Evolutionary conservation across 1,140 invertebrate genomes (phyloP).

Genomic region (Harpegnathos saltator): DNA sequence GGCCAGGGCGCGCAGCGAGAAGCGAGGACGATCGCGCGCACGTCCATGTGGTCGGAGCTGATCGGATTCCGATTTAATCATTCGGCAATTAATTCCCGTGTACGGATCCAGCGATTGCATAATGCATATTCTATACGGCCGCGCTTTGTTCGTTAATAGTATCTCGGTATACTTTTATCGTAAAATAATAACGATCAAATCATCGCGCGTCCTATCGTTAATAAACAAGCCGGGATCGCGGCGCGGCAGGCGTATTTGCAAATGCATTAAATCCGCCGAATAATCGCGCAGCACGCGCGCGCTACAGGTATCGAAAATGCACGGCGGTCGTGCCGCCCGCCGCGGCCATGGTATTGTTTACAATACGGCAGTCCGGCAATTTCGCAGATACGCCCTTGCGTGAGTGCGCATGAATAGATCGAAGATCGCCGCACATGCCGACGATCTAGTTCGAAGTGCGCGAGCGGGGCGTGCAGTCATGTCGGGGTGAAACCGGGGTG

Average conservation of each 20-base stretch:
- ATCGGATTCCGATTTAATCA: conserved; percentile 22
- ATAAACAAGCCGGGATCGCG: conserved; percentile 56
- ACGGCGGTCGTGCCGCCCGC: not conserved
- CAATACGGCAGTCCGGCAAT: conserved; percentile 25
- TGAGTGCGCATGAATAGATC: not conserved
- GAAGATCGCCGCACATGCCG: not conserved
- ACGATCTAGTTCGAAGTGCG: not conserved
- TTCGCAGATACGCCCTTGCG: not conserved
- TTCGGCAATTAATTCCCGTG: conserved; percentile 41
- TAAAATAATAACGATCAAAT: conserved; percentile 68
- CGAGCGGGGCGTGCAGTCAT: too few relatives aligned
- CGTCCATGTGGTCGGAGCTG: not conserved
- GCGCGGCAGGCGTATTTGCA: conserved; percentile 40
- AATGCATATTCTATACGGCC: conserved; percentile 39
- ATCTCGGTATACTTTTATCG: conserved; percentile 65
- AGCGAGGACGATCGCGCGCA: not conserved
- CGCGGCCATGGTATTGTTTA: conserved; percentile 31
- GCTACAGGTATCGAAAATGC: conserved; percentile 20
- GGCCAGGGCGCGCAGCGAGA: conserved; percentile 29
- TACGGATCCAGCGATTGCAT: conserved; percentile 15
- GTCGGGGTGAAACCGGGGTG: too few relatives aligned
- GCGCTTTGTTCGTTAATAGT: conserved; percentile 48
- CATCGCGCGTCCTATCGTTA: conserved; percentile 49
- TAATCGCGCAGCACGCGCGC: conserved; percentile 49
- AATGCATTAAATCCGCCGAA: conserved; percentile 64